Conservation (phyloP, 2,888 invertebrate species). For the Harpalus rufipes region DNA sequence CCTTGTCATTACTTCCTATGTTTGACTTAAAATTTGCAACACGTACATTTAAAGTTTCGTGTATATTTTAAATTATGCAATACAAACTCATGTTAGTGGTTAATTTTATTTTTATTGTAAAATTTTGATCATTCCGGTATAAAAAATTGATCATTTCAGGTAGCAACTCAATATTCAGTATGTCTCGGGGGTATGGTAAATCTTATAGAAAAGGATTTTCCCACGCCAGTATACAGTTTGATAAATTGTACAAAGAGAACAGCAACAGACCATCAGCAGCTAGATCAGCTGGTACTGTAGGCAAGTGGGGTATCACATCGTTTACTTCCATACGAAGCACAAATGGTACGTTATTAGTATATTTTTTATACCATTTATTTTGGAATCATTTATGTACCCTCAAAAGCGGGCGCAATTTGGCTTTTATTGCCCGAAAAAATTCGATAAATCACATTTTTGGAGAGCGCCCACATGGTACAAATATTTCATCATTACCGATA, state of each 20-base stretch:
- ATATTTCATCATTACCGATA: no score
- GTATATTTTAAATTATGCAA: slow-evolving; percentile 24
- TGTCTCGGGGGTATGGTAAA: slow-evolving; percentile 78
- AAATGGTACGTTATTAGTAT: slow-evolving; percentile 79
- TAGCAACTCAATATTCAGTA: slow-evolving; percentile 69
- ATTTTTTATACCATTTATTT: neutral
- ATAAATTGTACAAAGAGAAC: slow-evolving; percentile 85
- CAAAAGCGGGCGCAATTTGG: no score
- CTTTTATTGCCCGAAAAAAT: no score
- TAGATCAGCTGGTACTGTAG: slow-evolving; percentile 93
- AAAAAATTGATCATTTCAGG: slow-evolving; percentile 20
- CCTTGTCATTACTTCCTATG: neutral
- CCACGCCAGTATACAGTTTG: slow-evolving; percentile 82
- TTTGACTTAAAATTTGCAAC: slow-evolving; percentile 16
- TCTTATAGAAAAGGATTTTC: slow-evolving; percentile 76
- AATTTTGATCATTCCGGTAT: neutral
- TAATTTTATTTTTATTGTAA: slow-evolving; percentile 5
- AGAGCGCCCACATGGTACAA: no score
- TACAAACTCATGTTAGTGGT: neutral
- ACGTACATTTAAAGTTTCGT: slow-evolving; percentile 26
- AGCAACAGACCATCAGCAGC: slow-evolving; percentile 93
- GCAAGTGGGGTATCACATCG: slow-evolving; percentile 96
- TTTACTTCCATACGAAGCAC: slow-evolving; percentile 93
- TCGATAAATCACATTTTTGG: no score
- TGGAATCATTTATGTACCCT: no score